Evolutionary conservation across 2,113 vertebrate genomes (phyloP).

Genomic region (Salvelinus sp.): DNA sequence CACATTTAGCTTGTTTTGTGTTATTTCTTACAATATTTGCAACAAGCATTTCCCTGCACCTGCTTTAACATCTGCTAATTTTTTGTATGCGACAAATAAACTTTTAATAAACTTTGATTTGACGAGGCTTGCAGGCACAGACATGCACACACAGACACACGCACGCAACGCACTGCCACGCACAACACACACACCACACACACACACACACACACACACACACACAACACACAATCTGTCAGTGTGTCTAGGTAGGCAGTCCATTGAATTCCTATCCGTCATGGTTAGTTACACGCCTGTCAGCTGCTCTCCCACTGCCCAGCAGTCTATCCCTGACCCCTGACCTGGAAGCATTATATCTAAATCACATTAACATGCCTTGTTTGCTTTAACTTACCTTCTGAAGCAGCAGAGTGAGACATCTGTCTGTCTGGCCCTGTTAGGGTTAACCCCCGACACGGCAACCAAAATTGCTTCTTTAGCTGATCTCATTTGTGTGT

Average conservation of each 20-base stretch:
- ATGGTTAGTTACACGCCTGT: slow-evolving; percentile 80
- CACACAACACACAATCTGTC: too few species aligned
- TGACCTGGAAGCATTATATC: slow-evolving; percentile 79
- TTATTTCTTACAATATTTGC: too few species aligned
- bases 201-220: too few species aligned
- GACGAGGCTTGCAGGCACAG: not conserved
- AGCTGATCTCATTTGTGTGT: too few species aligned
- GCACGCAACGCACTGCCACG: too few species aligned
- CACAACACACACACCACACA: too few species aligned
- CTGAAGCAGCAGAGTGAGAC: slow-evolving; percentile 73
- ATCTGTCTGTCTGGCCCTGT: slow-evolving; percentile 68
- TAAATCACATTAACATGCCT: slow-evolving; percentile 78
- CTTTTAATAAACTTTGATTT: too few species aligned
- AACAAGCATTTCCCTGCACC: too few species aligned
- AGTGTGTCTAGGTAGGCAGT: slow-evolving; percentile 59
- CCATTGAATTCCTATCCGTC: slow-evolving; percentile 78
- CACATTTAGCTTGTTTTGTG: too few species aligned
- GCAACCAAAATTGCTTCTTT: slow-evolving; percentile 55
- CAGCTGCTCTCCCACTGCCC: slow-evolving; percentile 74
- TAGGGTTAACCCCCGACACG: slow-evolving; percentile 66
- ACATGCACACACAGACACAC: not conserved
- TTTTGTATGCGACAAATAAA: too few species aligned
- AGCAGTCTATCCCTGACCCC: slow-evolving; percentile 71
- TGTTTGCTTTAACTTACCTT: slow-evolving; percentile 64
- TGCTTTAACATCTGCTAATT: too few species aligned